Conservation (phyloP, 2,888 invertebrate species). For the Smittia aterrima region DNA sequence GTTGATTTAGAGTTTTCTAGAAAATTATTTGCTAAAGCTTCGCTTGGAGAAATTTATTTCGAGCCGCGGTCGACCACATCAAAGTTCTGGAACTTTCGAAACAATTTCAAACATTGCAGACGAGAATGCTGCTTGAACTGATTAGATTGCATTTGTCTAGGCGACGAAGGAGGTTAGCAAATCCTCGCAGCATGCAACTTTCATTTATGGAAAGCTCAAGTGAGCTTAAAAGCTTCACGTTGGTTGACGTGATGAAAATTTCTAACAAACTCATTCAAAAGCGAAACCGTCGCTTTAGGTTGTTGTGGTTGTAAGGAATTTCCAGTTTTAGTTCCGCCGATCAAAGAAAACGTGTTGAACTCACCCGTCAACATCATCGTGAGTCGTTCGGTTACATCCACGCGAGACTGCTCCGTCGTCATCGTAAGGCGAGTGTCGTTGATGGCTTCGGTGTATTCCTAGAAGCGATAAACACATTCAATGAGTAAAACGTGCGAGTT, state of each 20-base stretch:
- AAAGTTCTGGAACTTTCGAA: too few relatives aligned
- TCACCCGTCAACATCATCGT: slow-evolving; percentile 24
- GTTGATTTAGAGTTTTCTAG: too few relatives aligned
- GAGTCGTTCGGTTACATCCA: slow-evolving; percentile 2
- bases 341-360: too few relatives aligned
- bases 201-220: not conserved
- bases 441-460: not conserved
- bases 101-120: too few relatives aligned
- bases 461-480: not conserved
- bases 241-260: slow-evolving; percentile 2
- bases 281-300: not conserved
- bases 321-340: too few relatives aligned
- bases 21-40: too few relatives aligned
- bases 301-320: not conserved
- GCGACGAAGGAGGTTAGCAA: too few relatives aligned
- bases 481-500: not conserved
- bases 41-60: too few relatives aligned
- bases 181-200: not conserved
- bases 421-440: slow-evolving; percentile 7
- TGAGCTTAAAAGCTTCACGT: not conserved
- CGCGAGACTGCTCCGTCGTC: not conserved
- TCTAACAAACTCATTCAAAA: not conserved
- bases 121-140: too few relatives aligned
- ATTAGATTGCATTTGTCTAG: too few relatives aligned
- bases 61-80: too few relatives aligned